Evolutionary conservation across 2,113 vertebrate species (phyloP), one percentile per base, ranked within the genome.

Genomic region (Pipa parva): DNA sequence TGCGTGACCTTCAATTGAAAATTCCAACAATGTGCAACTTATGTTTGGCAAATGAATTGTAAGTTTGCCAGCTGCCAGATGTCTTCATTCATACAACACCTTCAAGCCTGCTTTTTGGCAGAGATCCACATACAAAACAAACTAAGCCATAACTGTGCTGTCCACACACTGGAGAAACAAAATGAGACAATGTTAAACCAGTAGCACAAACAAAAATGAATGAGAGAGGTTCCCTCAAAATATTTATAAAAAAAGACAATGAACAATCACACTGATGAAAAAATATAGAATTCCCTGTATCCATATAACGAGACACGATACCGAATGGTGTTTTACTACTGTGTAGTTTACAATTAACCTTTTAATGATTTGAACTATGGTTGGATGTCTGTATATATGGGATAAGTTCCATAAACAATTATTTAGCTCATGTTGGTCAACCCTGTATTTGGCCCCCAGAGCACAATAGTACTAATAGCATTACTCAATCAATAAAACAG

Each of bases 71-170:
- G 85, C 84, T 90, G 89, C 84, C 84, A 87, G 85, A 88, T 85
- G 84, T 88, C 87, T 88, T 86, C 84, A 88, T 88, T 86, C 75
- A 83, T 84, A 81, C 82, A 86, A 89, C 83, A 87, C 85, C 85
- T 89, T 86, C 83, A 80, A 86, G 87, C 85, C 82, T 81, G 81
- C 78, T 86, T 72, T n/a, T 79, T 89, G 87, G 87, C 85, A 89
- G 74, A 63, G 76, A 82, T 89, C 84, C 86, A 88, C 39, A 72
- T 74, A 78, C 80, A 85, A 85, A 84, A 86, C 80, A 82, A 81
- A 80, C 83, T 80, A 83, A 78, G 78, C 83, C 77, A 77, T 77
- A 81, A 78, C 78, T 79, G 74, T 75, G 75, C 80, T 80, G 82
- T 83, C 77, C 80, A 72, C 77, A 80, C 79, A 80, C 76, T 7